phyloP scores from a whole-genome alignment of 2,113 vertebrate genomes.

The Phodopus roborovskii region DNA sequence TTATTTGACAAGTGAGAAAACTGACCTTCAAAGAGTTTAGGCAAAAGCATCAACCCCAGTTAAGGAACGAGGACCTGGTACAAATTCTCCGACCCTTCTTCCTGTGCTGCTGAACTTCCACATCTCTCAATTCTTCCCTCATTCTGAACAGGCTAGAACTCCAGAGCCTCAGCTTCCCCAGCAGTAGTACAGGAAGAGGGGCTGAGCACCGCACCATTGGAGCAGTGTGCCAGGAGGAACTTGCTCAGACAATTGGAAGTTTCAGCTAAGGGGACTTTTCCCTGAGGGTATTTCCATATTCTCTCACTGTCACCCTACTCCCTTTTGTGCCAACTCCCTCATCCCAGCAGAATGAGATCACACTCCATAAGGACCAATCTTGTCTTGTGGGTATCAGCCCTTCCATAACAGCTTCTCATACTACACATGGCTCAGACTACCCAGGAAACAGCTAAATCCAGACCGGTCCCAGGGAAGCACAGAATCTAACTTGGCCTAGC shows the following conservation, averaged over 20 bases:
- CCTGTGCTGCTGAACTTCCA: background rate
- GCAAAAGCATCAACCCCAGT: constrained; percentile 6
- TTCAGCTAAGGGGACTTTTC: constrained; percentile 56
- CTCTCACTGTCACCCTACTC: background rate
- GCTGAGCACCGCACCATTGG: background rate
- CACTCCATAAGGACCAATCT: background rate
- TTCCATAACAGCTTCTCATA: background rate
- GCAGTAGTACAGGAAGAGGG: background rate
- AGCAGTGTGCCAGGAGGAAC: constrained; percentile 53
- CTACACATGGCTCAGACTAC: background rate
- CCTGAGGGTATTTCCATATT: constrained; percentile 59
- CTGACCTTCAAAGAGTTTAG: constrained; percentile 25
- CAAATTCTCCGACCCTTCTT: background rate
- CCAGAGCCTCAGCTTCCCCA: background rate
- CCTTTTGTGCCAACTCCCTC: background rate
- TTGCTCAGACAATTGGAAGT: constrained; percentile 52
- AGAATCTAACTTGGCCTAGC: background rate
- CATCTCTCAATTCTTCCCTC: background rate
- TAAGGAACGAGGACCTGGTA: background rate
- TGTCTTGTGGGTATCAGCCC: background rate
- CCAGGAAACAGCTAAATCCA: background rate
- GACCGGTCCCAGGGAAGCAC: background rate
- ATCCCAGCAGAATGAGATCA: constrained; percentile 1
- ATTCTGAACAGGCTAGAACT: background rate
- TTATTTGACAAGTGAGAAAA: constrained; percentile 63